Percentiles rank a stretch among this genome's conserved stretches.
phyloP scores from a whole-genome alignment of 2,797 vertebrate genomes.

The Lithobates sylvaticus region DNA sequence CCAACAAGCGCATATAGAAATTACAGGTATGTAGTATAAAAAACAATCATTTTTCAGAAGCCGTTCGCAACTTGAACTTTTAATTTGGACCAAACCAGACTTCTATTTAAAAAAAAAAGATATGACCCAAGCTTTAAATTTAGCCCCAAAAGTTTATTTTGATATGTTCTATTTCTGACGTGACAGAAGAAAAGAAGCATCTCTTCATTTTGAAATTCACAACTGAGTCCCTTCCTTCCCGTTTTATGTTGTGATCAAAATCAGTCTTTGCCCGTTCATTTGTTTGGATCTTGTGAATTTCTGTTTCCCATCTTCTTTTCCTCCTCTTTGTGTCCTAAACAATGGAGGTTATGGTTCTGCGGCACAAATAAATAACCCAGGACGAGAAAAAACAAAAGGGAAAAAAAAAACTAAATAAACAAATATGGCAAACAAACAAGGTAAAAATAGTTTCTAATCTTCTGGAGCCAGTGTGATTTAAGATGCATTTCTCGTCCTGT shows the following conservation, averaged over 20 bases:
- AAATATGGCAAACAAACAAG: conserved; percentile 50
- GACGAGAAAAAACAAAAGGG: conserved; percentile 22
- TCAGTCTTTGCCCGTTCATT: conserved; percentile 34
- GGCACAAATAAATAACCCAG: conserved; percentile 49
- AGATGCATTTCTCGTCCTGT: conserved; percentile 43
- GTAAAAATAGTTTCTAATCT: conserved; percentile 52
- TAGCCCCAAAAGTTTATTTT: conserved; percentile 42
- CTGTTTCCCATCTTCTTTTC: conserved; percentile 61
- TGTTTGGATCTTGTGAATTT: conserved; percentile 47
- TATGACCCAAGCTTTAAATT: neutral
- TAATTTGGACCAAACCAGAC: neutral
- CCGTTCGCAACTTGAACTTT: neutral
- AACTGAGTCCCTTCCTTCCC: conserved; percentile 25
- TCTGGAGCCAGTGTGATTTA: neutral
- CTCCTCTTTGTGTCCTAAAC: conserved; percentile 56
- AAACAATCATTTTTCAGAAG: neutral
- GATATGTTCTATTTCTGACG: conserved; percentile 55
- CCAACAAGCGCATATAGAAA: neutral
- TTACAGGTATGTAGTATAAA: neutral
- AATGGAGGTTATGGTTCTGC: conserved; percentile 43
- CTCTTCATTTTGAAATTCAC: conserved; percentile 33
- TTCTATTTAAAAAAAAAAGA: neutral
- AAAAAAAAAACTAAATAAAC: conserved; percentile 47
- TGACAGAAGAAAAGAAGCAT: neutral
- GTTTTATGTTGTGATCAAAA: conserved; percentile 33